A percentile compares a stretch with the other conserved stretches of the same genome.
Evolutionary conservation across 2,888 invertebrate genomes (phyloP).

Genomic region (Microctonus hyperodae): DNA sequence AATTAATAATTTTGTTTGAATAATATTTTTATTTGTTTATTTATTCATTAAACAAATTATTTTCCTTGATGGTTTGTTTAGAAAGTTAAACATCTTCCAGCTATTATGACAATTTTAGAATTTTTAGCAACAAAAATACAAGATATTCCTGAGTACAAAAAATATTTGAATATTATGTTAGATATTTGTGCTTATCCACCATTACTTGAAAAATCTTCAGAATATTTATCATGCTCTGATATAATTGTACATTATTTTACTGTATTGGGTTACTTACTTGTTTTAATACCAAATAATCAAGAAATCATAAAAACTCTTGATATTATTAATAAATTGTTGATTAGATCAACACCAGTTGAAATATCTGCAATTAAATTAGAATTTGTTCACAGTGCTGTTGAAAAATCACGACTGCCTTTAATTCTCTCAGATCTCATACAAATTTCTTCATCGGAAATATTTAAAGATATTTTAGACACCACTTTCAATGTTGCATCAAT

Average conservation of each 20-base stretch:
- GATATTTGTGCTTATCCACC: constrained; percentile 53
- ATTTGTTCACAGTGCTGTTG: constrained; percentile 46
- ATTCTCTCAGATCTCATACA: constrained; percentile 53
- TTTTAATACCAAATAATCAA: constrained; percentile 44
- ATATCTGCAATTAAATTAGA: constrained; percentile 41
- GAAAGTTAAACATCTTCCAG: constrained; percentile 56
- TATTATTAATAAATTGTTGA: constrained; percentile 44
- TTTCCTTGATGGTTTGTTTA: constrained; percentile 41
- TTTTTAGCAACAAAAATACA: constrained; percentile 48
- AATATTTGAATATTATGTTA: constrained; percentile 51
- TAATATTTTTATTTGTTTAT: constrained; percentile 8
- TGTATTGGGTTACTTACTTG: constrained; percentile 54
- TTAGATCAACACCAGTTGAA: constrained; percentile 19
- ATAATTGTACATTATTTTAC: constrained; percentile 58
- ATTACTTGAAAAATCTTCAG: constrained; percentile 52
- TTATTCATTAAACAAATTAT: constrained; percentile 22
- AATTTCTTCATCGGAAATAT: constrained; percentile 50
- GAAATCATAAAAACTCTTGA: constrained; percentile 40
- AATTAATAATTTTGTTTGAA: not conserved
- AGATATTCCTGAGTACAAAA: constrained; percentile 43
- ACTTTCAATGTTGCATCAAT: constrained; percentile 47
- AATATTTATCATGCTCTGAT: constrained; percentile 43
- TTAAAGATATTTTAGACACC: constrained; percentile 52
- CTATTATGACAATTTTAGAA: constrained; percentile 55
- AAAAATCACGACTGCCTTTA: constrained; percentile 57